phyloP scores from a whole-genome alignment of 2,797 vertebrate species.

The Xerus rutilus region DNA sequence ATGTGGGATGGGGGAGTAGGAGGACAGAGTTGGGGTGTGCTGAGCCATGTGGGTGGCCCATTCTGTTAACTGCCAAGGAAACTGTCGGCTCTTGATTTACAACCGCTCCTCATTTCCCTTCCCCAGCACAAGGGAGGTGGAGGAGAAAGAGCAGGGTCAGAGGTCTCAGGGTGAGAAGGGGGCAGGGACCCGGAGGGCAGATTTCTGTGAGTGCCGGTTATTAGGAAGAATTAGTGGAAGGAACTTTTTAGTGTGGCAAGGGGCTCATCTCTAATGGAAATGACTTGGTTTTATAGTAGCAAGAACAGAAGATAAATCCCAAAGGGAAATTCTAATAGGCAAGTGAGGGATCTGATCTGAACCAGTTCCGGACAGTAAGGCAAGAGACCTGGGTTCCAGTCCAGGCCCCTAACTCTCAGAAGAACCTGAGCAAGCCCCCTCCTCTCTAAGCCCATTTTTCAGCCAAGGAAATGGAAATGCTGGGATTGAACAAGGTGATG shows the following conservation, averaged over 20 bases:
- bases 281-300: neutral
- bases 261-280: neutral
- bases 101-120: neutral
- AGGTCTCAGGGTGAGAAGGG: slow-evolving; percentile 54
- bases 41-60: slow-evolving; percentile 78
- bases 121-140: neutral
- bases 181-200: slow-evolving; percentile 59
- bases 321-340: neutral
- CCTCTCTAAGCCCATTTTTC: neutral
- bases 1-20: neutral
- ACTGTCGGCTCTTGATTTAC: slow-evolving; percentile 80
- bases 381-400: neutral
- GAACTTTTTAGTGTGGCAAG: neutral
- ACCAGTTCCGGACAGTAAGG: neutral
- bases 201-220: neutral
- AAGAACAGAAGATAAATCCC: neutral
- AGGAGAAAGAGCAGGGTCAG: slow-evolving; percentile 57
- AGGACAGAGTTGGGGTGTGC: neutral
- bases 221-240: slow-evolving; percentile 20
- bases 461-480: neutral
- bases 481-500: neutral
- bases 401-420: neutral
- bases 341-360: neutral
- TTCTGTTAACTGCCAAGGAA: slow-evolving; percentile 67
- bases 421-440: neutral